Evolutionary conservation across 1,140 invertebrate genomes (phyloP), one percentile per base, ranked within the genome.

Genomic region (Lepidostoma basale): DNA sequence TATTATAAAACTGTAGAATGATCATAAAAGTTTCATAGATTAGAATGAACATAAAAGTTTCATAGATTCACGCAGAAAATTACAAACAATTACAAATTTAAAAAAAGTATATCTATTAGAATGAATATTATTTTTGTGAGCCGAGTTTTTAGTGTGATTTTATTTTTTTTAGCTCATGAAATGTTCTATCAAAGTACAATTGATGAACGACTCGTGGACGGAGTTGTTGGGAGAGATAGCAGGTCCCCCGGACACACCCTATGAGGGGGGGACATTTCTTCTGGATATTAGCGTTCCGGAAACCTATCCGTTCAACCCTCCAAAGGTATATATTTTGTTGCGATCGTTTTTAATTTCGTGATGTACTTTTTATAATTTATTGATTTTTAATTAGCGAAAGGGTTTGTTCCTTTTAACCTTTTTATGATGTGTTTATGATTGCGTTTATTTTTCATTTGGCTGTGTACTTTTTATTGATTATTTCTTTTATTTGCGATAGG

Each of bases 261-360:
- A 98, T 78, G 95, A 98, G 83, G 96, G 95, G 52, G 97, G 96
- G 22, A 93, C 86, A 74, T 99, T 96, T 83, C 79, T 92, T 71
- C 85, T 99, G 65, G 96, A 99, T 83, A 99, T 99, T 69, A 95
- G 95, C 87, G 95, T 99, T 73, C 98, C 98, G 74, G 96, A 98
- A 84, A 97, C 97, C 23, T 99, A 99, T 87, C 98, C 98, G 47
- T 99, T 99, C 81, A 98, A 98, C 87, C 98, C 98, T 73, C 98
- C 98, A 62, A 98, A 97, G 88, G 95, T 96, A 85, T 79, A n/a
- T n/a, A n/a, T n/a, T n/a, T n/a, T n/a, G n/a, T n/a, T n/a, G n/a
- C n/a, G n/a, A n/a, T n/a, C n/a, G n/a, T n/a, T n/a, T n/a, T n/a
- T n/a, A n/a, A n/a, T n/a, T n/a, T n/a, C n/a, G n/a, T n/a, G n/a